Evolutionary conservation across 2,888 invertebrate species (phyloP), one percentile per base, ranked within the genome.

Genomic region (Calliscelio sp.): DNA sequence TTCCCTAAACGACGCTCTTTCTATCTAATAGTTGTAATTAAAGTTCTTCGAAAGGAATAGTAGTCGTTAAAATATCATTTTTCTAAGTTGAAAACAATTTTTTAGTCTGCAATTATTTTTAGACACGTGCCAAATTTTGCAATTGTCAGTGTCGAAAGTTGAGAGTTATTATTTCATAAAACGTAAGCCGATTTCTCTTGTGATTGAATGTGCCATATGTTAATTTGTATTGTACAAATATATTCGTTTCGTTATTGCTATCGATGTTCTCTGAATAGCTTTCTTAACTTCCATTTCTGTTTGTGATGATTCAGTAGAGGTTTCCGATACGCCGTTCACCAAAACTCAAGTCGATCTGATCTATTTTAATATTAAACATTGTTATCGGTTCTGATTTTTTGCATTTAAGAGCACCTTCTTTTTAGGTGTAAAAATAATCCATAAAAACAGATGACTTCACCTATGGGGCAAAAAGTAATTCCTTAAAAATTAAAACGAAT

Each of bases 361-460:
- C 61, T 78, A 68, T 68, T 78, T 74, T 32, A 38, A 63, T 57
- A 70, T 61, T 78, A 61, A 65, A 63, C 51, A 44, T 63, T 25
- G 53, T 57, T 71, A 71, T 79, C 79, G 63, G 55, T 44, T 49
- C 20, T 61, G n/a, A n/a, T 55, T 61, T 53, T 49, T 71, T 46
- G 28, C 28, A 28, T 38, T n/a, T 24, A 38, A 70, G 51, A 49
- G 57, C 44, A 55, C 61, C 49, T 59, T 59, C 78, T 41, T 25
- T 18, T 18, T 14, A n/a, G n/a, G 38, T 11, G 11, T 11, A 38
- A 11, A 25, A 70, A 49, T 57, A 49, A 77, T n/a, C 32, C 65
- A 66, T 49, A 41, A 63, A 55, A 68, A 53, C 61, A 79, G 61
- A 70, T 53, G 44, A 78, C 68, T 61, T 28, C 51, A 66, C 32